Conservation (phyloP, 2,888 invertebrate species). For the Amblyjoppa proteus region DNA sequence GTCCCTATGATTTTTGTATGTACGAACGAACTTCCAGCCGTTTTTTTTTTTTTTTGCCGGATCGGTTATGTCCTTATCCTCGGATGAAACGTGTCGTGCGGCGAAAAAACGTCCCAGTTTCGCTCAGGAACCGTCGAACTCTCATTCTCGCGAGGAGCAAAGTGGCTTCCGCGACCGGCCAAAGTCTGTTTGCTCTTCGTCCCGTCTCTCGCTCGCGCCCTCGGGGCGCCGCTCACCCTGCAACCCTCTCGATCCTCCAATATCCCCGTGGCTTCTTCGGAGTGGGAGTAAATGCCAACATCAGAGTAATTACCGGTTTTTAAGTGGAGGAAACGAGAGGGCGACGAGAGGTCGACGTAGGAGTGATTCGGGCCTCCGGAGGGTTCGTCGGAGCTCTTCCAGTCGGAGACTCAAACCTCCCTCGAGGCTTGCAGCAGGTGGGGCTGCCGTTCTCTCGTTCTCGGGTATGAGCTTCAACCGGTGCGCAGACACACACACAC, state of each 20-base stretch:
- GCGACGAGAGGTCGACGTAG: constrained; percentile 55
- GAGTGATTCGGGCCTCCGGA: constrained; percentile 47
- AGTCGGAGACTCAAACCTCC: constrained; percentile 21
- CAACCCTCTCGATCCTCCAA: constrained; percentile 25
- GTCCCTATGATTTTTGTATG: constrained; percentile 25
- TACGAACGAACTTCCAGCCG: neutral
- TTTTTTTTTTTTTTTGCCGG: neutral
- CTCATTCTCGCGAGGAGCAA: constrained; percentile 47
- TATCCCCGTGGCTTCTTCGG: constrained; percentile 36
- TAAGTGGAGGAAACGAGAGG: constrained; percentile 76
- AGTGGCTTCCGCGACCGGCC: constrained; percentile 67
- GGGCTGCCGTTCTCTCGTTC: neutral
- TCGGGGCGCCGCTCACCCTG: neutral
- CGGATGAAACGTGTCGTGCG: neutral
- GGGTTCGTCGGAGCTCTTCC: neutral
- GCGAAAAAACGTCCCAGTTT: neutral
- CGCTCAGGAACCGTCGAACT: neutral
- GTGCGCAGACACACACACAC: neutral
- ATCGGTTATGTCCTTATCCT: neutral
- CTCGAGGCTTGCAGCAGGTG: constrained; percentile 17
- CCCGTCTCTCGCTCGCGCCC: constrained; percentile 6
- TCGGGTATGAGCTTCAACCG: neutral
- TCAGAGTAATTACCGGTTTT: constrained; percentile 79
- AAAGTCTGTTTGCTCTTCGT: constrained; percentile 35
- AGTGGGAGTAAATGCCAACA: constrained; percentile 73